phyloP scores from a whole-genome alignment of 2,797 vertebrate species.

The Serranus cabrilla region DNA sequence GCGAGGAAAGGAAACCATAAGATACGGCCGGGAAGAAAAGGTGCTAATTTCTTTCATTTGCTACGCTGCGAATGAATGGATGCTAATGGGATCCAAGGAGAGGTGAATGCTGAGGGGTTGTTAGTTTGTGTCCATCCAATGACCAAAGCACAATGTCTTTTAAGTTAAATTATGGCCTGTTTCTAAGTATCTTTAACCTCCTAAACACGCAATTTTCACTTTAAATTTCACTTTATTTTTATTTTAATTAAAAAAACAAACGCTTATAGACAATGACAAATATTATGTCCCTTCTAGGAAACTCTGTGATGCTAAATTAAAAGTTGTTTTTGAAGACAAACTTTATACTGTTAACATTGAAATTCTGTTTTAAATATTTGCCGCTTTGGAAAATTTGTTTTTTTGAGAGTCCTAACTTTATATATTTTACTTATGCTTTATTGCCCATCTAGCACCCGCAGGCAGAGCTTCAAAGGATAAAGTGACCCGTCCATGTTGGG shows the following conservation, averaged over 20 bases:
- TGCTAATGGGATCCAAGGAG: not conserved
- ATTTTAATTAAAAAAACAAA: not conserved
- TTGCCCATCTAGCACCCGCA: not conserved
- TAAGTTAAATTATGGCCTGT: not conserved
- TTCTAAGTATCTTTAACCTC: not conserved
- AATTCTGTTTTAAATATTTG: not conserved
- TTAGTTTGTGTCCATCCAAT: not conserved
- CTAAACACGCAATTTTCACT: not conserved
- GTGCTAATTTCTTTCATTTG: slow-evolving; percentile 9
- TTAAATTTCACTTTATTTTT: not conserved
- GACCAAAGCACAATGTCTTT: not conserved
- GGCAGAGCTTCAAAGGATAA: slow-evolving; percentile 7
- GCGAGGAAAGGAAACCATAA: not conserved
- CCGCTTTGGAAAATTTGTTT: not conserved
- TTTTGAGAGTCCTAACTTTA: not conserved
- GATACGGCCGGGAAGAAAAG: slow-evolving; percentile 16
- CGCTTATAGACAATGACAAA: not conserved
- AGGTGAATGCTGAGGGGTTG: not conserved
- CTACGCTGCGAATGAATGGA: not conserved
- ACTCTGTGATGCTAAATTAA: not conserved
- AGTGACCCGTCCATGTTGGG: not conserved
- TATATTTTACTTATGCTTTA: not conserved
- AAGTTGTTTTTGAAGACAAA: not conserved
- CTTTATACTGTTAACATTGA: no score
- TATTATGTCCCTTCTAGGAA: not conserved